Evolutionary conservation across 2,113 vertebrate genomes (phyloP).

Genomic region (Pterocles orientalis): DNA sequence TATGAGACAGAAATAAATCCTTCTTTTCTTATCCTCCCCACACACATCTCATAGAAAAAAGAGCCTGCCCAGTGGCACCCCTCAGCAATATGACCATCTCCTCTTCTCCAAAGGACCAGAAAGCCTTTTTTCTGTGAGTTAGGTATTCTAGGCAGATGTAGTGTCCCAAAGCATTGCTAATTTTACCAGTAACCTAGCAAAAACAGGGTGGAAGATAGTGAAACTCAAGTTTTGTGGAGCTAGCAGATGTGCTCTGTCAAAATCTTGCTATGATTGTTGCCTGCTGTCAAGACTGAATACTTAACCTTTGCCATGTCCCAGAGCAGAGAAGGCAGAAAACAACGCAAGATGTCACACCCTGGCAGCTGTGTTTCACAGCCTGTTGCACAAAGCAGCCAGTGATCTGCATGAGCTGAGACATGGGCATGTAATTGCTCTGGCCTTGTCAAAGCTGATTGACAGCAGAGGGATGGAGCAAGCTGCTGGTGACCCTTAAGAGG

Average conservation of each 20-base stretch:
- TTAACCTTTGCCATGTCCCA: neutral
- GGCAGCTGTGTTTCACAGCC: neutral
- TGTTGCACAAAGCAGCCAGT: neutral
- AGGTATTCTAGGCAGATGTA: neutral
- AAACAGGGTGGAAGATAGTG: neutral
- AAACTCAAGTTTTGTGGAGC: neutral
- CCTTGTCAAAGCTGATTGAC: neutral
- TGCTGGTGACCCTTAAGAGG: neutral
- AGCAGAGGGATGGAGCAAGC: neutral
- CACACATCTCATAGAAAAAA: neutral
- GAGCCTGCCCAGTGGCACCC: neutral
- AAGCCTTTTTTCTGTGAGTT: neutral
- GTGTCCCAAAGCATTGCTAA: neutral
- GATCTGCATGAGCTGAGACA: neutral
- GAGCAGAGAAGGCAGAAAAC: neutral
- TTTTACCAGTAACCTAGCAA: neutral
- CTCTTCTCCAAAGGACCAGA: neutral
- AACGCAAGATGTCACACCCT: neutral
- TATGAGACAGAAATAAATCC: neutral
- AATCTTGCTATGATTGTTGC: neutral
- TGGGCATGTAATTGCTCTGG: neutral
- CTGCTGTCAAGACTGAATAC: neutral
- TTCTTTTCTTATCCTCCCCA: neutral
- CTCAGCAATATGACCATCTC: neutral
- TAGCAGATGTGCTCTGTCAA: neutral